Percentiles rank a stretch among this genome's conserved stretches.
Conservation (phyloP, 2,113 vertebrate species). For the Chroicocephalus ridibundus region DNA sequence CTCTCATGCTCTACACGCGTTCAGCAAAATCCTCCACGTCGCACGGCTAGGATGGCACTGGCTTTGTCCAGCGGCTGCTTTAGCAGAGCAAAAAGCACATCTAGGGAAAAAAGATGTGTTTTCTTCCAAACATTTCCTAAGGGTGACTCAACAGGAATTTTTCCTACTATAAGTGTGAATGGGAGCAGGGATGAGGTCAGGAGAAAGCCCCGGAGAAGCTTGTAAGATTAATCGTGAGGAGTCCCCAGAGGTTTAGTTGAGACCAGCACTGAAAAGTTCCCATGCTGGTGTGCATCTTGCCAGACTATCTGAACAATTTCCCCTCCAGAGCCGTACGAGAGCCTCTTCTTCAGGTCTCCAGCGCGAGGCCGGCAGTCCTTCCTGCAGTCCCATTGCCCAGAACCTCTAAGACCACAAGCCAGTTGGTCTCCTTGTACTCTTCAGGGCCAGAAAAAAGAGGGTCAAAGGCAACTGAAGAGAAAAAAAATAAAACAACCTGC, state of each 20-base stretch:
- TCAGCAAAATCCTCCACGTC: background rate
- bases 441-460: background rate
- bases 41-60: background rate
- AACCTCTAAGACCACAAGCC: background rate
- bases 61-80: background rate
- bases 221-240: background rate
- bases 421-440: rapidly evolving
- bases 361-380: background rate
- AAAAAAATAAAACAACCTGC: background rate
- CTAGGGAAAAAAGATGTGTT: background rate
- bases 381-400: background rate
- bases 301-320: background rate
- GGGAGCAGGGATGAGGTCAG: background rate
- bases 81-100: background rate
- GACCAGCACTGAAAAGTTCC: background rate
- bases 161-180: background rate
- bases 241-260: background rate
- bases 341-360: background rate
- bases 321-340: rapidly evolving
- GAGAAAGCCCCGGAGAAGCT: background rate
- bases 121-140: background rate
- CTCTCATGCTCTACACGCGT: background rate
- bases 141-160: background rate
- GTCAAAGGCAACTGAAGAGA: background rate
- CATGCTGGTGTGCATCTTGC: rapidly evolving